Base-by-base conservation (phyloP, 2,888 invertebrate genomes). In the Dastarcus helophoroides region DNA sequence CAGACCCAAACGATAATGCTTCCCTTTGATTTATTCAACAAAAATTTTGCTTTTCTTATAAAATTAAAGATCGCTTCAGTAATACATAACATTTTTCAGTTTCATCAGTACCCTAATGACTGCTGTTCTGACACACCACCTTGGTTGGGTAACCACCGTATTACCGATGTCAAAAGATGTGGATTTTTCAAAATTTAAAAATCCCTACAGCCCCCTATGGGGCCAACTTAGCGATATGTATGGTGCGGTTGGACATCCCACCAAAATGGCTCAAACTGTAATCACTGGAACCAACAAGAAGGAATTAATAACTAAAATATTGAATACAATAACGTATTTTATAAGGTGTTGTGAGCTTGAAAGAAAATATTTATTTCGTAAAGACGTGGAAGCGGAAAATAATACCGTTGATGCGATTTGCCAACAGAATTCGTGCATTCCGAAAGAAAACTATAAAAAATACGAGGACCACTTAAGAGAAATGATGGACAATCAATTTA, bases 61-160 rank as follows among this genome's bases (percentile, higher is more conserved):
- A 8, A 4, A 22, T 14, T 14, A 31, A 22, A 8, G 15, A 13
- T 19, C 27, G 9, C 28, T 35, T 7, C 5, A 4, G 14, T 21
- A 33, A 15, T 29, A 29, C 39, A 46, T 41, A n/a, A n/a, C n/a
- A 49, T 47, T 44, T 73, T 75, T 38, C 69, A 91, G 91, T 64
- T 91, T 91, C 62, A 71, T 91, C 51, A 90, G 89, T 58, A 88
- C 86, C 11, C 69, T 91, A 38, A 59, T 91, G 29, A 91, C 90
- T 4, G 85, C 86, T 38, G 80, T 90, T 26, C 64, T 91, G 30
- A 90, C 90, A 0, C 78, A 90, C 59, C 91, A 91, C 56, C 70
- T 91, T 21, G 89, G 89, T 10, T 91, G 91, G 91, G 86, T 90
- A 32, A 73, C 81, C 15, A 85, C 88, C 0, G 79, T 86, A 31